Evolutionary conservation across 92 coral and sea anemone species (phyloP), one percentile per base, ranked within the genome.

Genomic region (Plumapathes pennacea): DNA sequence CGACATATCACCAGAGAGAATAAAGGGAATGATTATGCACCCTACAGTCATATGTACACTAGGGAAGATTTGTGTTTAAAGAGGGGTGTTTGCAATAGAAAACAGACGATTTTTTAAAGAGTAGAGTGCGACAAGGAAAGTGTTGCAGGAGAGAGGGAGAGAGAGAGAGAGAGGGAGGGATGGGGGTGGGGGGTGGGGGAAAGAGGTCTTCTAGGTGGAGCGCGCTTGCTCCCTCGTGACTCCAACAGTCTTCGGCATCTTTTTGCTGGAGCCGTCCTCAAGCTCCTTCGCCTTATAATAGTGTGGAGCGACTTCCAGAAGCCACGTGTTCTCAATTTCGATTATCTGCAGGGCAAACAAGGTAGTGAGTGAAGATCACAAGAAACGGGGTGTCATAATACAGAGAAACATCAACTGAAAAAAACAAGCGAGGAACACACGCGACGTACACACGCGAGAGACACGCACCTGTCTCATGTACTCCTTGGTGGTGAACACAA

Each of bases 391-490:
- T 8, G n/a, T 8, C 8, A n/a, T 36, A n/a, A 36, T 36, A 8
- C 8, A 8, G 40, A 36, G n/a, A n/a, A 8, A 8, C n/a, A n/a
- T 36, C 40, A 36, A 36, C n/a, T 8, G 8, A 36, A 8, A 8
- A 36, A 8, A 36, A 47, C 20, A 29, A 0, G 44, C 14, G 19
- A 32, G 5, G 25, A 54, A 50, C 11, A 0, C n/a, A n/a, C n/a
- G n/a, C n/a, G n/a, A n/a, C n/a, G n/a, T n/a, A n/a, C n/a, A n/a
- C n/a, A n/a, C n/a, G n/a, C n/a, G n/a, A n/a, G n/a, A n/a, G n/a
- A n/a, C n/a, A n/a, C n/a, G 14, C 42, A 91, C 97, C 89, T 91
- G 96, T 72, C 97, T 84, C 97, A 91, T 91, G 48, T 83, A 91
- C 52, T 91, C 97, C 54, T 91, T 91, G 20, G 97, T 91, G 0